Evolutionary conservation across 2,888 invertebrate species (phyloP).

Genomic region (Brachyptera risi): DNA sequence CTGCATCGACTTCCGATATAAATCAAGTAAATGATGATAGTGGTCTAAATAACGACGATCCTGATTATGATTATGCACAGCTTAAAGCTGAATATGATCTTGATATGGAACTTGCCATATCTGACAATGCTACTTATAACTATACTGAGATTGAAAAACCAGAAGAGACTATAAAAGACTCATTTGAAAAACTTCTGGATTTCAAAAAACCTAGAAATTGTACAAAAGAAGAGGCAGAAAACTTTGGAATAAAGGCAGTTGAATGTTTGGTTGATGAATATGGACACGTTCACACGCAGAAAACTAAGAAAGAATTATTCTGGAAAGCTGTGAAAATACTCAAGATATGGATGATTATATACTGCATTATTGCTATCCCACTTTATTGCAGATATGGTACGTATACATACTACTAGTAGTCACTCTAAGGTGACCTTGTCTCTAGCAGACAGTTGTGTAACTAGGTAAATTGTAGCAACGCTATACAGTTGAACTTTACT

Average conservation of each 20-base stretch:
- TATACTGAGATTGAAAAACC: conserved; percentile 40
- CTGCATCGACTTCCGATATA: no score
- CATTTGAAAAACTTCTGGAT: conserved; percentile 42
- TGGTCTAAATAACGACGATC: conserved; percentile 31
- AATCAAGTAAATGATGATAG: no score
- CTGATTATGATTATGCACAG: conserved; percentile 45
- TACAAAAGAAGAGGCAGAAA: conserved; percentile 43
- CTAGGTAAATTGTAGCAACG: no score
- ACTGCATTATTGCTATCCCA: conserved; percentile 47
- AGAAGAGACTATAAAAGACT: conserved; percentile 43
- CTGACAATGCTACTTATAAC: conserved; percentile 18
- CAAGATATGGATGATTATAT: conserved; percentile 47
- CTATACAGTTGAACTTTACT: no score
- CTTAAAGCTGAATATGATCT: conserved; percentile 49
- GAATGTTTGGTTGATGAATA: conserved; percentile 46
- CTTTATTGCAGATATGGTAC: conserved; percentile 51
- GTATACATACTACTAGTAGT: no score
- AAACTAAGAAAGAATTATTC: conserved; percentile 36
- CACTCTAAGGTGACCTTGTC: no score
- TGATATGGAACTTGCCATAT: neutral
- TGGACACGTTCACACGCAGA: conserved; percentile 38
- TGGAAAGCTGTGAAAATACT: conserved; percentile 41
- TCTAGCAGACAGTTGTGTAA: no score
- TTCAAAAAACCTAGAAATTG: conserved; percentile 46
- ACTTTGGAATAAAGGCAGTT: conserved; percentile 40